phyloP scores from a whole-genome alignment of 2,113 vertebrate species.

The Cnemophilus loriae region DNA sequence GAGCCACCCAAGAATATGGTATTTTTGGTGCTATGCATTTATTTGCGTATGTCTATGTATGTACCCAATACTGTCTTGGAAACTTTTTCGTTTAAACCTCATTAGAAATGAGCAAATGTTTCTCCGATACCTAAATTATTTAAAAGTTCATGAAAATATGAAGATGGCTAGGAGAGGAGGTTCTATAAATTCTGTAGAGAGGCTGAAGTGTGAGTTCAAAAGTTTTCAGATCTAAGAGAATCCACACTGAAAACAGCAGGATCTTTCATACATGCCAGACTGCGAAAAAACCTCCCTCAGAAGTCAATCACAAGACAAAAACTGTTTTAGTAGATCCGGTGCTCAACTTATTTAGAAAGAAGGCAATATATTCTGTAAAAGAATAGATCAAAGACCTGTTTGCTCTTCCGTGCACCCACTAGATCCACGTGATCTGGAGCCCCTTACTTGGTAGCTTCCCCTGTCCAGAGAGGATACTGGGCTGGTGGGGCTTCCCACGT shows the following conservation, averaged over 20 bases:
- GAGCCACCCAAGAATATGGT: background rate
- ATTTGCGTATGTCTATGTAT: background rate
- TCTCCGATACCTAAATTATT: background rate
- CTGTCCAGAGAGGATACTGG: background rate
- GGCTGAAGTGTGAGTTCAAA: background rate
- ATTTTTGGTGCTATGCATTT: background rate
- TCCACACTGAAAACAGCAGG: background rate
- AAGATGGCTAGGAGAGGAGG: background rate
- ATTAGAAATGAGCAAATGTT: background rate
- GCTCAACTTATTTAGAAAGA: background rate
- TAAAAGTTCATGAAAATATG: background rate
- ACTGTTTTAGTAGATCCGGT: rapidly evolving
- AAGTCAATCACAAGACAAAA: background rate
- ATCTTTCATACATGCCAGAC: rapidly evolving
- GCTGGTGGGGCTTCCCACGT: background rate
- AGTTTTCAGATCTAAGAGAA: background rate
- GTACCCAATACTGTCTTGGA: background rate
- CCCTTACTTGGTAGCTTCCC: background rate
- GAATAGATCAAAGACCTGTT: background rate
- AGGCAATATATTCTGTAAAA: background rate
- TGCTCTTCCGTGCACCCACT: background rate
- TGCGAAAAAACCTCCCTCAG: background rate
- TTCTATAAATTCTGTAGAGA: background rate
- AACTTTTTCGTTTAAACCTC: background rate
- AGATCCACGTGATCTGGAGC: background rate